A percentile compares a stretch with the other conserved stretches of the same genome.
phyloP scores from a whole-genome alignment of 2,888 invertebrate genomes.

The Merodon equestris region DNA sequence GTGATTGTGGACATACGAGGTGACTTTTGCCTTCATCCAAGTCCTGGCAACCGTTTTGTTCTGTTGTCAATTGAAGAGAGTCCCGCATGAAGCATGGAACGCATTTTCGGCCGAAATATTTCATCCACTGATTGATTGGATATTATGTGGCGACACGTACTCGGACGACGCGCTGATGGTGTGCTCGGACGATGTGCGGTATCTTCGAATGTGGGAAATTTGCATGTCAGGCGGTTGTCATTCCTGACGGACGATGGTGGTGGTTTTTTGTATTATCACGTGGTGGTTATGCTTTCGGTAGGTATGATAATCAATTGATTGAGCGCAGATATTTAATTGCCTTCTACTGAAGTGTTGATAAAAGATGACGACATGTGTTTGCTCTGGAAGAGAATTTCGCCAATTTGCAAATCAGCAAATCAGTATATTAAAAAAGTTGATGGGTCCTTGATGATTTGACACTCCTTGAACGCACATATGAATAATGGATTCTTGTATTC shows the following conservation, averaged over 20 bases:
- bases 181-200: slow-evolving; percentile 46
- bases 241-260: slow-evolving; percentile 26
- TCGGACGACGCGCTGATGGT: slow-evolving; percentile 56
- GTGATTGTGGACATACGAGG: slow-evolving; percentile 57
- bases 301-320: too few relatives aligned
- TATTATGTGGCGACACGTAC: slow-evolving; percentile 68
- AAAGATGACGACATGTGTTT: too few relatives aligned
- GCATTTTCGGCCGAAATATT: slow-evolving; percentile 50
- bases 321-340: too few relatives aligned
- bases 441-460: too few relatives aligned
- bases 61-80: slow-evolving; percentile 48
- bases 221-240: slow-evolving; percentile 66
- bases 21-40: slow-evolving; percentile 61
- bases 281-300: too few relatives aligned
- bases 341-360: too few relatives aligned
- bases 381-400: too few relatives aligned
- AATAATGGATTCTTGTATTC: too few relatives aligned
- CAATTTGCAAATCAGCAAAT: too few relatives aligned
- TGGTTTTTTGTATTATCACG: slow-evolving; percentile 6
- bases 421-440: too few relatives aligned
- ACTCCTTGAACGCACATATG: too few relatives aligned
- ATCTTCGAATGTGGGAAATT: slow-evolving; percentile 55
- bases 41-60: slow-evolving; percentile 55
- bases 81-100: slow-evolving; percentile 30
- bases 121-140: slow-evolving; percentile 65